Conservation (phyloP, 2,888 invertebrate genomes). For the Eupithecia pulchellata region DNA sequence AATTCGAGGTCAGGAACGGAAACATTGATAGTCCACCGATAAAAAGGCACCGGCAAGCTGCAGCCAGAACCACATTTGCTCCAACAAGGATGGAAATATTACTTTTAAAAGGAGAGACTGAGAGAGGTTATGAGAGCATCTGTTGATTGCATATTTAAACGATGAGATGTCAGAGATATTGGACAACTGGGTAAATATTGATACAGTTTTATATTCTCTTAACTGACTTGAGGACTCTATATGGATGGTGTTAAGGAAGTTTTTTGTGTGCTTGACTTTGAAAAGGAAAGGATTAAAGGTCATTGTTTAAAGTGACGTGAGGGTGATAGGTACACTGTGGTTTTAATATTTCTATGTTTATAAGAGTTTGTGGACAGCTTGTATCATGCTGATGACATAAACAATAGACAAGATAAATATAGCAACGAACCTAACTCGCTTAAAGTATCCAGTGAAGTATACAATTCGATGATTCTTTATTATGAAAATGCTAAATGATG, state of each 20-base stretch:
- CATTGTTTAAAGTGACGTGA: slow-evolving; percentile 9
- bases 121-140: slow-evolving; percentile 56
- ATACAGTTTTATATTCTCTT: slow-evolving; percentile 21
- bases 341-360: slow-evolving; percentile 5
- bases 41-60: slow-evolving; percentile 18
- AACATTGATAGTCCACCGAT: slow-evolving; percentile 41
- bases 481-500: background rate
- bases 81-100: slow-evolving; percentile 43
- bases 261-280: slow-evolving; percentile 22
- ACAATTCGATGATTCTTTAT: background rate
- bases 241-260: slow-evolving; percentile 11
- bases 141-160: slow-evolving; percentile 58
- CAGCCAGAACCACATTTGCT: slow-evolving; percentile 34
- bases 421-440: background rate
- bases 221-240: slow-evolving; percentile 19
- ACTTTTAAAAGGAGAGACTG: slow-evolving; percentile 53
- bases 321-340: background rate
- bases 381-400: background rate
- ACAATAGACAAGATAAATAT: background rate
- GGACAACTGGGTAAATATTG: slow-evolving; percentile 66
- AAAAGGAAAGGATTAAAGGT: slow-evolving; percentile 17
- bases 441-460: background rate
- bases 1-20: slow-evolving; percentile 43
- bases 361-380: background rate
- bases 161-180: slow-evolving; percentile 56